Conservation (phyloP, 2,888 invertebrate genomes). For the Mycalesis mineus region DNA sequence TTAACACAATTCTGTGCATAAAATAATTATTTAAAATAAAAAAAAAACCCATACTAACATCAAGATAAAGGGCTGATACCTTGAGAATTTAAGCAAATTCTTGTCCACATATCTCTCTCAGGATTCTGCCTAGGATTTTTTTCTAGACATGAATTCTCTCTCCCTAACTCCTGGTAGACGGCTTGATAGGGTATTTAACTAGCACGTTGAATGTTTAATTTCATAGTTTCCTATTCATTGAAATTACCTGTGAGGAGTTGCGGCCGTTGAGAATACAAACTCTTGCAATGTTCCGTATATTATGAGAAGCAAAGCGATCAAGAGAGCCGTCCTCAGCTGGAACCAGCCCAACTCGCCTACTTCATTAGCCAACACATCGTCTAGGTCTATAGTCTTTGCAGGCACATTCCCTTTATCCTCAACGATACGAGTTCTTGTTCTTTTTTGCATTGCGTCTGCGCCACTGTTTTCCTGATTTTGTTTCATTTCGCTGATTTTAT, state of each 20-base stretch:
- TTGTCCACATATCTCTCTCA: no score
- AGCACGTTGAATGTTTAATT: no score
- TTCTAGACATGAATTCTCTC: no score
- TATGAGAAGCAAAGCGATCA: slow-evolving; percentile 42
- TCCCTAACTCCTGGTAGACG: no score
- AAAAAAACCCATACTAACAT: no score
- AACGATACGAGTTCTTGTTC: neutral
- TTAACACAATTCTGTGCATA: no score
- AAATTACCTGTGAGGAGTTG: slow-evolving; percentile 6
- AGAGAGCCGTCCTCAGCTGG: neutral
- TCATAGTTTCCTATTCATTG: neutral
- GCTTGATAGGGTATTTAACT: no score
- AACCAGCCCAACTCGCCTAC: neutral
- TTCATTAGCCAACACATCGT: neutral
- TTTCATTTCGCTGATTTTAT: neutral
- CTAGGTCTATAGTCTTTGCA: neutral
- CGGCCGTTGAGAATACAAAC: slow-evolving; percentile 44
- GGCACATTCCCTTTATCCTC: neutral
- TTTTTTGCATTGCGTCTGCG: neutral
- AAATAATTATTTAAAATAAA: no score
- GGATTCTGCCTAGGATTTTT: no score
- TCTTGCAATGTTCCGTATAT: slow-evolving; percentile 80
- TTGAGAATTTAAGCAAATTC: no score
- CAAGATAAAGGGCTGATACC: no score
- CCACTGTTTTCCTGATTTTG: neutral